phyloP scores from a whole-genome alignment of 2,888 invertebrate genomes.

The Tortricodes alternella region DNA sequence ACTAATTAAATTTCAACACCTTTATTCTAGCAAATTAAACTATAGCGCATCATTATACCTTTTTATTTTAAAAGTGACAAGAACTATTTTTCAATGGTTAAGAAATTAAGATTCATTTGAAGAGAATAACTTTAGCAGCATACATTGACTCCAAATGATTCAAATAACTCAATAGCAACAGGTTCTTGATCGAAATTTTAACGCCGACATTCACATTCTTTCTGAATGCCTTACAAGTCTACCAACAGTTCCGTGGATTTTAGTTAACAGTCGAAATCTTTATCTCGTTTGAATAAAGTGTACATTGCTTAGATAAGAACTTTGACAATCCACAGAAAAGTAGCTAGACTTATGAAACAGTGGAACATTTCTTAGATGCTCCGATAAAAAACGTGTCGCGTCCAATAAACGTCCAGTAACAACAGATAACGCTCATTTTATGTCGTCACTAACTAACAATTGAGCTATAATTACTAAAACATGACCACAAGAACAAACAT shows the following conservation, averaged over 20 bases:
- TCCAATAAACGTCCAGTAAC: slow-evolving; percentile 17
- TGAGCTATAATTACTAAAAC: slow-evolving; percentile 44
- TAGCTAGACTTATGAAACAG: no score
- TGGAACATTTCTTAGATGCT: background rate
- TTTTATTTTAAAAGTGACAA: no score
- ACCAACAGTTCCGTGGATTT: no score
- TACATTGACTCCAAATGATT: slow-evolving; percentile 11
- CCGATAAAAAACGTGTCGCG: slow-evolving; percentile 10
- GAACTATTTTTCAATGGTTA: background rate
- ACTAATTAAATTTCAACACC: background rate
- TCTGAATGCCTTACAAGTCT: background rate
- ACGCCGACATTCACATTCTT: slow-evolving; percentile 18
- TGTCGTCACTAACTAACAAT: slow-evolving; percentile 30
- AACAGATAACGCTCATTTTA: slow-evolving; percentile 7
- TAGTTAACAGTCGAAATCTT: no score
- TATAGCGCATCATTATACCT: no score
- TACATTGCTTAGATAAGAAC: no score
- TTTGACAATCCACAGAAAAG: no score
- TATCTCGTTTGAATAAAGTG: no score
- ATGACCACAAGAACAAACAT: slow-evolving; percentile 36
- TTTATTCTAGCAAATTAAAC: no score
- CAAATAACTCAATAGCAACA: slow-evolving; percentile 23
- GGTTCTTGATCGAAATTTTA: slow-evolving; percentile 24
- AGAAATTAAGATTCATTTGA: background rate
- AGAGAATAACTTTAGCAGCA: background rate